Evolutionary conservation across 2,888 invertebrate genomes (phyloP).

Genomic region (Agrochola circellaris): DNA sequence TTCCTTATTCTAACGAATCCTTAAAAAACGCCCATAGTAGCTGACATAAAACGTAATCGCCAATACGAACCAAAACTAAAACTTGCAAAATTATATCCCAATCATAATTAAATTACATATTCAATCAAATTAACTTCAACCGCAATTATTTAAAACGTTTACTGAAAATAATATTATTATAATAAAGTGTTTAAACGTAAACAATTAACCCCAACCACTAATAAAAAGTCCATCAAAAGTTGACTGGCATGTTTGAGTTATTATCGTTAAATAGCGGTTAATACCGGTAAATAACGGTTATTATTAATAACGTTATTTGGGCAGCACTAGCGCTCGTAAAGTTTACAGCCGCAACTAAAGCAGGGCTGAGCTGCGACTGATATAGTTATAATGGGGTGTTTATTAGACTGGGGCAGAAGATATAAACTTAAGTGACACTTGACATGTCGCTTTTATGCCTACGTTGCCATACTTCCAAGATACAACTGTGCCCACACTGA

Average conservation of each 20-base stretch:
- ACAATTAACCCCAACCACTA: conserved; percentile 45
- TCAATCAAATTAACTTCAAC: conserved; percentile 22
- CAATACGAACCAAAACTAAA: not conserved
- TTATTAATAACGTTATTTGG: conserved; percentile 44
- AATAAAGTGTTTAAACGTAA: conserved; percentile 26
- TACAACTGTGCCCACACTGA: not conserved
- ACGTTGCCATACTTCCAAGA: not conserved
- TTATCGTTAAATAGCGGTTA: conserved; percentile 54
- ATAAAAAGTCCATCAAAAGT: conserved; percentile 45
- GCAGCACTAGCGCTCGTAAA: conserved; percentile 59
- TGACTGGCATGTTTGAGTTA: conserved; percentile 45
- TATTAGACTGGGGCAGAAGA: conserved; percentile 42
- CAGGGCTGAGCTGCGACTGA: conserved; percentile 56
- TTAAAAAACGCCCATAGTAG: not conserved
- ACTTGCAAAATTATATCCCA: conserved; percentile 1
- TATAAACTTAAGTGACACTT: conserved; percentile 34
- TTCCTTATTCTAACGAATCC: not conserved
- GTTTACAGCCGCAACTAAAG: conserved; percentile 58
- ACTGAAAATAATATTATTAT: conserved; percentile 24
- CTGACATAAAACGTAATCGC: not conserved
- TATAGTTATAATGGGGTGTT: conserved; percentile 62
- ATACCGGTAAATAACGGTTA: conserved; percentile 48
- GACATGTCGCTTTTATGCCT: conserved; percentile 24
- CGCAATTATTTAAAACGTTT: conserved; percentile 16
- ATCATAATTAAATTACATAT: conserved; percentile 11